A percentile compares a stretch with the other conserved stretches of the same genome.
Conservation (phyloP, 1,140 invertebrate species). For the Microplitis demolitor region DNA sequence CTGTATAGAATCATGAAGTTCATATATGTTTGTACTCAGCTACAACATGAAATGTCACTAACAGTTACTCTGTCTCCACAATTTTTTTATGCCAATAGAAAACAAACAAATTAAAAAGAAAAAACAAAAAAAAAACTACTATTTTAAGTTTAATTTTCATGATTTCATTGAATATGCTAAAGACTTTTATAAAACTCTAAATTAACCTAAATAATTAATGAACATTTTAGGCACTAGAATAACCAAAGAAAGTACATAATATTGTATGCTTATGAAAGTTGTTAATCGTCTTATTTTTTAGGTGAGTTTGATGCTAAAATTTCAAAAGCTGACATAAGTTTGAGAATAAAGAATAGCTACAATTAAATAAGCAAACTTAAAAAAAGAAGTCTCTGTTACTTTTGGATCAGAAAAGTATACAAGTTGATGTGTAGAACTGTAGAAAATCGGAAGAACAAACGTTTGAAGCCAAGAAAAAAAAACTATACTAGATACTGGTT, state of each 20-base stretch:
- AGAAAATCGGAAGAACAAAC: slow-evolving; percentile 52
- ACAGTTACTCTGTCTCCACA: slow-evolving; percentile 10
- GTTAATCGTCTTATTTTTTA: background rate
- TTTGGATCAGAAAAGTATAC: background rate
- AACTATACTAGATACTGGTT: background rate
- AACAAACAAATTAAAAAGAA: background rate
- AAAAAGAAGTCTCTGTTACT: slow-evolving; percentile 23
- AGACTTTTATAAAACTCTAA: no score
- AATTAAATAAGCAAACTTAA: slow-evolving; percentile 53
- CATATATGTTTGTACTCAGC: slow-evolving; percentile 1
- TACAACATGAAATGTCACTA: slow-evolving; percentile 2
- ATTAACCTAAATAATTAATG: no score
- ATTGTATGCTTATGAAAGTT: no score
- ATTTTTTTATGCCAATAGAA: background rate
- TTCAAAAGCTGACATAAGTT: background rate
- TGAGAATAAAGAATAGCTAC: slow-evolving; percentile 22
- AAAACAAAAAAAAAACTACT: background rate
- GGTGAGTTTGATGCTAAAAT: background rate
- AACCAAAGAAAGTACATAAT: no score
- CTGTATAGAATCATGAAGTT: slow-evolving; percentile 3
- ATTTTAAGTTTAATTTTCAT: no score
- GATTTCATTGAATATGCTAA: no score
- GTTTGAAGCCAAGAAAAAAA: slow-evolving; percentile 13
- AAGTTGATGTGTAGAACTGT: slow-evolving; percentile 35
- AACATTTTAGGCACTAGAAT: no score